Evolutionary conservation across 2,888 invertebrate species (phyloP).

Genomic region (Pteria penguin): DNA sequence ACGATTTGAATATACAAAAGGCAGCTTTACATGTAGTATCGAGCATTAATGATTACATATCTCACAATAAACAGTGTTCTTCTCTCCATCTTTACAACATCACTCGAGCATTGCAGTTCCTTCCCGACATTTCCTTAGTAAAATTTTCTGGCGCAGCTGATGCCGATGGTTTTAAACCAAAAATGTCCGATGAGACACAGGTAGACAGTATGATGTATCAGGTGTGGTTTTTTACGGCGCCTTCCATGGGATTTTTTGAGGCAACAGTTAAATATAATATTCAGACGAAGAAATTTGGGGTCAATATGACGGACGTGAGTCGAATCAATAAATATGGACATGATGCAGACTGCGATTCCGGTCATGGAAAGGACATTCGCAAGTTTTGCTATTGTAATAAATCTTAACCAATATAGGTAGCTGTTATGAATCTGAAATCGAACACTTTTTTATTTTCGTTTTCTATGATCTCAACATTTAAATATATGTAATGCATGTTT

Average conservation of each 20-base stretch:
- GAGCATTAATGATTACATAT: no score
- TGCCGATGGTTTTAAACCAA: conserved; percentile 89
- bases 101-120: conserved; percentile 86
- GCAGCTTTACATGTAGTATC: conserved; percentile 82
- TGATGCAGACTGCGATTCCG: conserved; percentile 90
- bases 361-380: no score
- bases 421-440: no score
- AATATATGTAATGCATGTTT: no score
- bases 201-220: conserved; percentile 87
- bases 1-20: conserved; percentile 81
- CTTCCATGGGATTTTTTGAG: conserved; percentile 90
- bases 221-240: conserved; percentile 87
- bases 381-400: no score
- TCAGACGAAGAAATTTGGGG: conserved; percentile 83
- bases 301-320: conserved; percentile 87
- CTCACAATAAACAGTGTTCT: no score
- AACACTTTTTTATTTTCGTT: no score
- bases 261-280: conserved; percentile 86
- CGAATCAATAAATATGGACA: conserved; percentile 91
- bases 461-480: no score
- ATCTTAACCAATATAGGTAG: no score
- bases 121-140: conserved; percentile 86
- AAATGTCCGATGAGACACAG: conserved; percentile 85
- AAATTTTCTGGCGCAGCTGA: conserved; percentile 88
- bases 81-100: conserved; percentile 83